Percentiles rank a stretch among this genome's conserved stretches.
These are phyloP conservation scores for Bembecia ichneumoniformis DNA, from an alignment of 2,888 invertebrate genomes.

Conservation along the genomic window DNA sequence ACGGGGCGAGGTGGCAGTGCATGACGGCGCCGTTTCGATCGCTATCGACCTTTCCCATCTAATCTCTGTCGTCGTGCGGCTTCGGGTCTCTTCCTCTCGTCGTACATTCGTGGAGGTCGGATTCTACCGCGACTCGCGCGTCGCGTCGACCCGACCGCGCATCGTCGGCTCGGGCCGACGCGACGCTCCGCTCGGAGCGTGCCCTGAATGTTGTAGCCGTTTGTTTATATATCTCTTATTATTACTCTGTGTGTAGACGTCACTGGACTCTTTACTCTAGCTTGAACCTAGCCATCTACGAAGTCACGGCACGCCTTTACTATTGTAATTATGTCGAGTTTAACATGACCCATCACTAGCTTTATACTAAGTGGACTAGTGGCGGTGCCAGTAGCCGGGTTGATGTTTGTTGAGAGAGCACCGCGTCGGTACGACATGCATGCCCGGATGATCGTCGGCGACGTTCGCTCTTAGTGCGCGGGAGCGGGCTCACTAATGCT, in stretches of 20 bases:
- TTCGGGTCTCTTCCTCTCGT: slow-evolving; percentile 20
- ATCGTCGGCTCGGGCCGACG: too few species aligned
- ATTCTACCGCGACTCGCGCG: not conserved
- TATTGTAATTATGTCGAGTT: not conserved
- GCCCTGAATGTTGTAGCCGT: slow-evolving; percentile 23
- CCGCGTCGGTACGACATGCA: slow-evolving; percentile 30
- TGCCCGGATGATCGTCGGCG: slow-evolving; percentile 42
- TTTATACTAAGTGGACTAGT: slow-evolving; percentile 16
- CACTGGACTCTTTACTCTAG: not conserved
- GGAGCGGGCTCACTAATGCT: slow-evolving; percentile 18
- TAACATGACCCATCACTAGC: slow-evolving; percentile 18
- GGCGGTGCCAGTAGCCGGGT: slow-evolving; percentile 16
- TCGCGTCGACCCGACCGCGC: too few species aligned
- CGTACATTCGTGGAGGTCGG: slow-evolving; percentile 5
- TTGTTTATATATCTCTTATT: slow-evolving; percentile 4
- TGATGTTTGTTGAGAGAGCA: not conserved
- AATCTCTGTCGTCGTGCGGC: slow-evolving; percentile 21
- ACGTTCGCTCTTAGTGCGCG: slow-evolving; percentile 13
- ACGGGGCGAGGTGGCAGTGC: not conserved
- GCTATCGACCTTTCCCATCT: slow-evolving; percentile 8
- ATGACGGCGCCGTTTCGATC: not conserved
- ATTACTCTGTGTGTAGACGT: not conserved
- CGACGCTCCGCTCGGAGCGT: slow-evolving; percentile 11
- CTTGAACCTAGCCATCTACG: slow-evolving; percentile 10
- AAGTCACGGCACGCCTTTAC: slow-evolving; percentile 20